These are phyloP conservation scores for Benitochromis conjunctus DNA, from an alignment of 2,113 vertebrate species.

Conservation along the genomic window DNA sequence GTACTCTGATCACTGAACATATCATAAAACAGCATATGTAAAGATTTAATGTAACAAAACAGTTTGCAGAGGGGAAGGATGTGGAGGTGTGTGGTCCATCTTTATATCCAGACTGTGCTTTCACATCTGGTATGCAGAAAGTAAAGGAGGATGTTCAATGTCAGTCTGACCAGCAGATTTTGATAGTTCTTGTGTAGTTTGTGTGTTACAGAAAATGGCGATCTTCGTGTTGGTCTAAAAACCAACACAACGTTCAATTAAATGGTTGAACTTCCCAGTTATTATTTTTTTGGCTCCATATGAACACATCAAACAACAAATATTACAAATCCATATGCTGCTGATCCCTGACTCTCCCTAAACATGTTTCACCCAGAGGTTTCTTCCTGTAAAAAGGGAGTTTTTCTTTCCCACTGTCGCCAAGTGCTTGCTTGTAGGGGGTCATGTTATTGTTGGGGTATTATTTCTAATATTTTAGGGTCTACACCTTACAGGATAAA, in stretches of 20 bases:
- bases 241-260: background rate
- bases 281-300: background rate
- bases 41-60: background rate
- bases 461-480: too few relatives aligned
- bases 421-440: background rate
- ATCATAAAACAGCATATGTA: background rate
- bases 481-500: too few relatives aligned
- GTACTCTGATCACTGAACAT: background rate
- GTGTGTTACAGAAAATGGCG: fast-evolving
- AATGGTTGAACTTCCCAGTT: background rate
- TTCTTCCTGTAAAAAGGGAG: background rate
- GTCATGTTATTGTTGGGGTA: background rate
- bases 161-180: background rate
- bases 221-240: background rate
- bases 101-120: background rate
- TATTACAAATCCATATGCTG: background rate
- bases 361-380: background rate
- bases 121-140: background rate
- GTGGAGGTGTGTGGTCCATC: background rate
- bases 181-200: background rate
- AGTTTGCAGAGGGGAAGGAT: background rate
- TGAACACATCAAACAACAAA: background rate
- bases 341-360: background rate
- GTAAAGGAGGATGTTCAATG: background rate
- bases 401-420: background rate